phyloP scores from a whole-genome alignment of 2,888 invertebrate genomes.

The Trachelus iudaicus region DNA sequence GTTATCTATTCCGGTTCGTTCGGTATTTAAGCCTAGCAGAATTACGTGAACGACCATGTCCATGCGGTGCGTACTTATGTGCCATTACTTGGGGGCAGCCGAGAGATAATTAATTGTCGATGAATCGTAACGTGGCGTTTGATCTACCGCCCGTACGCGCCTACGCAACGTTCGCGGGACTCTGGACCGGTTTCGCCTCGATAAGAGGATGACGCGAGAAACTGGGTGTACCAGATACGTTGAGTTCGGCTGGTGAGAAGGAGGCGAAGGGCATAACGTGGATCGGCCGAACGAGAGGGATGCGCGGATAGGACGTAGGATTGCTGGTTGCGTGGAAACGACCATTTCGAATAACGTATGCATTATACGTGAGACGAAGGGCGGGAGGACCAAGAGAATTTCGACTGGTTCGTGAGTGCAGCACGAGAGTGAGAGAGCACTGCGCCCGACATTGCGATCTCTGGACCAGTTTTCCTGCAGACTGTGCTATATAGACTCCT shows the following conservation, averaged over 20 bases:
- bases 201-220: constrained; percentile 53
- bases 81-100: not conserved
- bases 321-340: not conserved
- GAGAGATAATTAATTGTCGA: not conserved
- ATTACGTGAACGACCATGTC: not conserved
- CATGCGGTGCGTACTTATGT: not conserved
- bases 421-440: constrained; percentile 22
- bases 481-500: not conserved
- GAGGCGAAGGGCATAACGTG: not conserved
- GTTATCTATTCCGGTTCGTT: no score
- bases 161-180: constrained; percentile 5
- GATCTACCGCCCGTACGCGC: not conserved
- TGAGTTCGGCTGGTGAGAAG: constrained; percentile 13
- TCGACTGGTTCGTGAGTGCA: not conserved
- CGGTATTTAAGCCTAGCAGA: not conserved
- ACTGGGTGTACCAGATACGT: constrained; percentile 40
- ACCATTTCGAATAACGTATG: not conserved
- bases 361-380: not conserved
- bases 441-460: constrained; percentile 36
- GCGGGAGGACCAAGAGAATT: not conserved
- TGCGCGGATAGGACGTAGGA: not conserved
- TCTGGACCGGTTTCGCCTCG: constrained; percentile 41
- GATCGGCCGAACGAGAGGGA: not conserved
- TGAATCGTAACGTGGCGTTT: constrained; percentile 5
- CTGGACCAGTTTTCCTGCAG: constrained; percentile 44